Conservation (phyloP, 2,113 vertebrate species). For the mouse (Mus musculus) region GRCm39 chr8:84528501-84529000, state of each 20-base stretch:
- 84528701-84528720: background rate
- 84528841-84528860: background rate
- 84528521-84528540: background rate
- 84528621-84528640: background rate
- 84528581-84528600: background rate
- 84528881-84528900: background rate
- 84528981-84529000: background rate
- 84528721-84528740: slow-evolving; percentile 38
- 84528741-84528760: slow-evolving; percentile 79
- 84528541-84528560: background rate
- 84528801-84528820: slow-evolving; percentile 77
- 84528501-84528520: background rate
- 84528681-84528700: slow-evolving; percentile 60
- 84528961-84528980: background rate
- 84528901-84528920: background rate
- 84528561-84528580: fast-evolving
- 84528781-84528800: slow-evolving; percentile 67
- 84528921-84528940: background rate
- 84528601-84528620: background rate
- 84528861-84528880: background rate
- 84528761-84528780: slow-evolving; percentile 82
- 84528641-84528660: slow-evolving; percentile 8
- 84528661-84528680: slow-evolving; percentile 60
- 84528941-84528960: background rate
- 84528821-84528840: slow-evolving; percentile 70